Percentiles rank a stretch among this genome's conserved stretches.
Conservation (phyloP, 2,888 invertebrate genomes). For the Meiosimyza decipiens region DNA sequence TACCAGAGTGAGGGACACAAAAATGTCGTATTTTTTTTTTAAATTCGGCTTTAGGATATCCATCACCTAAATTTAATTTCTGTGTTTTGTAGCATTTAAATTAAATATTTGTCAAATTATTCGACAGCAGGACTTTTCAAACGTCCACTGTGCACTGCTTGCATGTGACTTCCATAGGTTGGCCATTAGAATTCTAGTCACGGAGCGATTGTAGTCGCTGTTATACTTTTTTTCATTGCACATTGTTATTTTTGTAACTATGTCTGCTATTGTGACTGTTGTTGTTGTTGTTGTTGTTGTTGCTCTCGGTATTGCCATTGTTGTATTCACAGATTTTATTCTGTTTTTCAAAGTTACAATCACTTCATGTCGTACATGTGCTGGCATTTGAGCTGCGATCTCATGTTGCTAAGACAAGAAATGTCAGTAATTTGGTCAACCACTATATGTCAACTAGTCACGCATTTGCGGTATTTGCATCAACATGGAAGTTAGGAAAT, state of each 20-base stretch:
- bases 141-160: neutral
- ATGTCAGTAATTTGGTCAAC: slow-evolving; percentile 18
- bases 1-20: too few relatives aligned
- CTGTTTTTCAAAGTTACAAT: slow-evolving; percentile 16
- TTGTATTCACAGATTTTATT: neutral
- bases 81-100: too few relatives aligned
- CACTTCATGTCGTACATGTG: slow-evolving; percentile 3
- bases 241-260: slow-evolving; percentile 7
- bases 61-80: too few relatives aligned
- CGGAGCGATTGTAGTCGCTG: slow-evolving; percentile 24
- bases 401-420: neutral
- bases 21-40: too few relatives aligned
- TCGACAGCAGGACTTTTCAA: neutral
- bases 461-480: neutral
- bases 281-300: neutral
- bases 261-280: neutral
- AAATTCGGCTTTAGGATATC: too few relatives aligned
- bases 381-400: neutral
- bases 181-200: slow-evolving; percentile 25
- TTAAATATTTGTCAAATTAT: neutral
- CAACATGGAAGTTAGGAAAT: too few relatives aligned
- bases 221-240: neutral
- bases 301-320: neutral
- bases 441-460: slow-evolving; percentile 21
- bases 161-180: neutral